These are phyloP conservation scores for Podarcis lilfordi DNA, from an alignment of 2,797 vertebrate species.

Conservation along the genomic window DNA sequence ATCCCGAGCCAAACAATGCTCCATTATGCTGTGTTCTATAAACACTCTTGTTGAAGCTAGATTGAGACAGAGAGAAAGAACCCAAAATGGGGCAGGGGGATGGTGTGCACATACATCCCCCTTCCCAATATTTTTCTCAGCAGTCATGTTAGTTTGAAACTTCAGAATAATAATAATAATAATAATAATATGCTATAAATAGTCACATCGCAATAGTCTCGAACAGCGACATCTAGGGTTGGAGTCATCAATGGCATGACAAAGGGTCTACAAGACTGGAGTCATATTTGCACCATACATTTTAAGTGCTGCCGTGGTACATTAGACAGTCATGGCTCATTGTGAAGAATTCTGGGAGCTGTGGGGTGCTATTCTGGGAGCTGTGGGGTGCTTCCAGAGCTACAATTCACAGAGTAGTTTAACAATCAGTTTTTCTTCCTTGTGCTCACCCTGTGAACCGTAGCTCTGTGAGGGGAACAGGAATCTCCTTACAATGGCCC, in stretches of 20 bases:
- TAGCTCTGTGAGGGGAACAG: too few relatives aligned
- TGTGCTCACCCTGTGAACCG: too few relatives aligned
- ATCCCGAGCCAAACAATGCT: conserved; percentile 78
- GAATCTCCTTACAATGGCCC: too few relatives aligned
- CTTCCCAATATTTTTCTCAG: conserved; percentile 50
- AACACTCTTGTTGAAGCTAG: conserved; percentile 81
- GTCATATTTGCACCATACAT: too few relatives aligned
- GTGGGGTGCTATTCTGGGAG: too few relatives aligned
- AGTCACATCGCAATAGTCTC: conserved; percentile 9
- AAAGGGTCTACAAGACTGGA: not conserved
- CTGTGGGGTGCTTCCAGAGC: too few relatives aligned
- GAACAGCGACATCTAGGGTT: not conserved
- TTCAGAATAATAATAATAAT: conserved; percentile 12
- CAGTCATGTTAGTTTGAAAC: conserved; percentile 39
- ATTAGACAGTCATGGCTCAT: too few relatives aligned
- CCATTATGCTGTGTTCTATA: conserved; percentile 80
- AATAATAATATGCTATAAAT: not conserved
- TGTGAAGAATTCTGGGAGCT: too few relatives aligned
- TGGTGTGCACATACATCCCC: conserved; percentile 64
- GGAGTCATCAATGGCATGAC: too few relatives aligned
- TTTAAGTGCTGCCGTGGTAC: too few relatives aligned
- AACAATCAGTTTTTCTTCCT: too few relatives aligned
- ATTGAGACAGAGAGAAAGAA: conserved; percentile 77
- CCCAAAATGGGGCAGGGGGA: conserved; percentile 19
- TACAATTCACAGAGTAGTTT: too few relatives aligned